phyloP scores from a whole-genome alignment of 2,797 vertebrate genomes.

The Sebastes itinus region DNA sequence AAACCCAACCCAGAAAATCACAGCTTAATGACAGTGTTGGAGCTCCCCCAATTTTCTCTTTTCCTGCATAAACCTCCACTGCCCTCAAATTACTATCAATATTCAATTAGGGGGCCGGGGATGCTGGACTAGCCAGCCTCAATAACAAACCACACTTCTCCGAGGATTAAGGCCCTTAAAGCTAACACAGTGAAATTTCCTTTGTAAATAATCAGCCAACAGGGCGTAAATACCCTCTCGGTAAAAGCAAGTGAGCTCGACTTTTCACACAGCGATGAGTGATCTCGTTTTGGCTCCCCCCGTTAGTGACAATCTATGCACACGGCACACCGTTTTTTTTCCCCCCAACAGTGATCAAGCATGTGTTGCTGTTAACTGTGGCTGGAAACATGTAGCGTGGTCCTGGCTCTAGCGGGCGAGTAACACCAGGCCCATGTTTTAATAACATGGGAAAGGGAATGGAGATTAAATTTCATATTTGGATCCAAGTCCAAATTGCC shows the following conservation, averaged over 20 bases:
- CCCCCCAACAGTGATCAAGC: neutral
- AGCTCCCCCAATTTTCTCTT: slow-evolving; percentile 62
- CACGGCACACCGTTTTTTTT: neutral
- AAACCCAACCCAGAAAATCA: slow-evolving; percentile 71
- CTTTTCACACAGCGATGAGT: neutral
- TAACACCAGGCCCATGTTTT: neutral
- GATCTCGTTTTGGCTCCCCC: slow-evolving; percentile 2
- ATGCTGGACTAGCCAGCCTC: slow-evolving; percentile 19
- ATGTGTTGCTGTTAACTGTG: neutral
- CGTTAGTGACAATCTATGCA: neutral
- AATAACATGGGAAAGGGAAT: slow-evolving; percentile 8
- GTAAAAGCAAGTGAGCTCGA: neutral
- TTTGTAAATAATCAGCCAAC: slow-evolving; percentile 47
- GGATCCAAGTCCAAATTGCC: slow-evolving; percentile 8
- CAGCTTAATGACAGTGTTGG: slow-evolving; percentile 66
- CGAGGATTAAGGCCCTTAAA: slow-evolving; percentile 36
- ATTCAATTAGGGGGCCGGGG: slow-evolving; percentile 58
- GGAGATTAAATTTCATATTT: slow-evolving; percentile 23
- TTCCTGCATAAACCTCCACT: slow-evolving; percentile 61
- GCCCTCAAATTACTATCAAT: slow-evolving; percentile 63
- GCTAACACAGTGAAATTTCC: slow-evolving; percentile 40
- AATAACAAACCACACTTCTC: slow-evolving; percentile 56
- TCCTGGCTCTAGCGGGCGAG: neutral
- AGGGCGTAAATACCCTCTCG: neutral
- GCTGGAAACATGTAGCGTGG: neutral